phyloP scores from a whole-genome alignment of 2,797 vertebrate species.

The Ambastaia sidthimunki region DNA sequence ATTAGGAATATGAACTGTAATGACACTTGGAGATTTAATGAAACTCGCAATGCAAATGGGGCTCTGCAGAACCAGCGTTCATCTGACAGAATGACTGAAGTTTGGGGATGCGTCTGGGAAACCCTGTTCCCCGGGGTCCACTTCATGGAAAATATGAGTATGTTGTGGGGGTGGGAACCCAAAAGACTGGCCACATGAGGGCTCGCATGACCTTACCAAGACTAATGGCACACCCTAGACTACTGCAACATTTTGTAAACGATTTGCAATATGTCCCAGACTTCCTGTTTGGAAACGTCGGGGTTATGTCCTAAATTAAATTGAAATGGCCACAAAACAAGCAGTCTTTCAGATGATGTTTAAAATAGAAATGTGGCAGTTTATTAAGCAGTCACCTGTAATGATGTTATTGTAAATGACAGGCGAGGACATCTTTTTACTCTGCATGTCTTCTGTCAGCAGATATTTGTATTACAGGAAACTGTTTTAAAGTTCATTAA shows the following conservation, averaged over 20 bases:
- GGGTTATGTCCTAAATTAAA: background rate
- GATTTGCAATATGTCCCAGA: slow-evolving; percentile 14
- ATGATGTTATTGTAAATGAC: background rate
- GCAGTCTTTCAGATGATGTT: background rate
- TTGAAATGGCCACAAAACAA: slow-evolving; percentile 29
- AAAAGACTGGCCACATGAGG: slow-evolving; percentile 46
- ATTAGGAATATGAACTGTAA: slow-evolving; percentile 88
- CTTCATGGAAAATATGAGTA: slow-evolving; percentile 58
- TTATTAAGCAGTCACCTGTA: slow-evolving; percentile 26
- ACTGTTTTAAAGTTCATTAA: background rate
- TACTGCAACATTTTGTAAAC: slow-evolving; percentile 16
- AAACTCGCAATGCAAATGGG: slow-evolving; percentile 81
- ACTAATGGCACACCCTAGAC: slow-evolving; percentile 27
- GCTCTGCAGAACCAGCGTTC: slow-evolving; percentile 76
- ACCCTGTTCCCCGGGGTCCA: slow-evolving; percentile 40
- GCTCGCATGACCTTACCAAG: slow-evolving; percentile 56
- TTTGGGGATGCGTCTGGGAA: slow-evolving; percentile 73
- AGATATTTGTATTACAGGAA: no score
- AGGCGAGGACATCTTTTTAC: slow-evolving; percentile 19
- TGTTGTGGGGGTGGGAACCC: slow-evolving; percentile 45
- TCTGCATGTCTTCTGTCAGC: no score
- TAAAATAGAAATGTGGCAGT: slow-evolving; percentile 5
- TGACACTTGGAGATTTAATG: slow-evolving; percentile 82
- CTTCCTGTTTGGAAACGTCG: slow-evolving; percentile 10
- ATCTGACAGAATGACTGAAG: slow-evolving; percentile 69